Evolutionary conservation across 1,140 invertebrate species (phyloP).

Genomic region (Capitella teleta): DNA sequence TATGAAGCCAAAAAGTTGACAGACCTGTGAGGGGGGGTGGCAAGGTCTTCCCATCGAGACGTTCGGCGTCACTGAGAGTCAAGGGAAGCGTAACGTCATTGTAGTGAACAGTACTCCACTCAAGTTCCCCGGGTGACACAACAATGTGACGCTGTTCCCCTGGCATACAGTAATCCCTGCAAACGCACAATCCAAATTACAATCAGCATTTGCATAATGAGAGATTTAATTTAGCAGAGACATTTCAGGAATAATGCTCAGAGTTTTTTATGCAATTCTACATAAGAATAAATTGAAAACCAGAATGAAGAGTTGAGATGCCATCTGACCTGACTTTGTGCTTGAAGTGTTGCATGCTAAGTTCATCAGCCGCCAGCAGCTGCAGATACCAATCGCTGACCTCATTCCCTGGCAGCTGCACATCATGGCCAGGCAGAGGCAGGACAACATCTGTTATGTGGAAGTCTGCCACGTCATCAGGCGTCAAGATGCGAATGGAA

Average conservation of each 20-base stretch:
- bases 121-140: conserved; percentile 54
- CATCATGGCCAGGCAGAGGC: conserved; percentile 70
- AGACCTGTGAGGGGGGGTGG: not conserved
- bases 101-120: conserved; percentile 63
- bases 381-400: conserved; percentile 59
- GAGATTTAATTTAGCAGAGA: too few relatives aligned
- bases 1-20: not conserved
- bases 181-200: too few relatives aligned
- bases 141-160: conserved; percentile 72
- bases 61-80: conserved; percentile 58
- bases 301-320: too few relatives aligned
- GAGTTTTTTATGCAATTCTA: not conserved
- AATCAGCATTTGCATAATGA: too few relatives aligned
- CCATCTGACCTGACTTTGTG: conserved; percentile 60
- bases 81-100: conserved; percentile 57
- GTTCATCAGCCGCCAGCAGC: conserved; percentile 57
- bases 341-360: conserved; percentile 55
- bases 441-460: conserved; percentile 70
- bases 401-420: conserved; percentile 67
- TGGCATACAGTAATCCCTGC: conserved; percentile 63
- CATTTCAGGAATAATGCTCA: too few relatives aligned
- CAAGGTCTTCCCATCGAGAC: conserved; percentile 23
- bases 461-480: conserved; percentile 60
- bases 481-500: too few relatives aligned
- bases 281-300: not conserved